A percentile compares a stretch with the other conserved stretches of the same genome.
Conservation (phyloP, 1,140 invertebrate genomes). For the Dreissena polymorpha region DNA sequence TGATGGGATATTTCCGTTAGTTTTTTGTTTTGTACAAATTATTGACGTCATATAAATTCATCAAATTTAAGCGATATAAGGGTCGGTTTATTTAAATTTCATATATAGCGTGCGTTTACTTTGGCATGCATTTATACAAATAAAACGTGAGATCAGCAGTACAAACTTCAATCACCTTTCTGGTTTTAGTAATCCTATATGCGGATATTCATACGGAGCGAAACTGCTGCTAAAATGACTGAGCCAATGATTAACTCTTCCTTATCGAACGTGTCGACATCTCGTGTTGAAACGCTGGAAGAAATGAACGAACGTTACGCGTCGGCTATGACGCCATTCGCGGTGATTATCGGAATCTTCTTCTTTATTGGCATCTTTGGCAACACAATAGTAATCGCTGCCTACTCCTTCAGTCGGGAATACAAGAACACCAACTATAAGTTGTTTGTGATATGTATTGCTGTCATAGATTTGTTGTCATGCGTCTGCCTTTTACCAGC, state of each 20-base stretch:
- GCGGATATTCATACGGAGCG: neutral
- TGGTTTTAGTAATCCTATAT: neutral
- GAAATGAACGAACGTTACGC: constrained; percentile 16
- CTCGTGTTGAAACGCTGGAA: neutral
- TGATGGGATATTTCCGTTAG: too few species aligned
- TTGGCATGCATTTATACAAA: neutral
- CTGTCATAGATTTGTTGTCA: constrained; percentile 13
- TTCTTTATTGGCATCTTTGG: constrained; percentile 12
- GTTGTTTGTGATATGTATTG: constrained; percentile 11
- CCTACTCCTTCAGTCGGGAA: neutral
- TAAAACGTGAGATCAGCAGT: neutral
- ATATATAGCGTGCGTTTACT: too few species aligned
- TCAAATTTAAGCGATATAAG: too few species aligned
- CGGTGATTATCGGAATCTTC: neutral
- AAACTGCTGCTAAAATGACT: neutral
- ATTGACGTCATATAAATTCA: too few species aligned
- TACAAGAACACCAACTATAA: constrained; percentile 19
- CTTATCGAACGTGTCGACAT: constrained; percentile 5
- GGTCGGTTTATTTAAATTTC: too few species aligned
- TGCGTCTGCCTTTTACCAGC: constrained; percentile 8
- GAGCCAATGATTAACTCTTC: neutral
- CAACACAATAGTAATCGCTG: neutral
- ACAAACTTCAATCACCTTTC: neutral
- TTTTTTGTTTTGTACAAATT: too few species aligned
- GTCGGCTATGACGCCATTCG: neutral